Conservation (phyloP, 2,113 vertebrate species). For the Chascanopsetta lugubris region DNA sequence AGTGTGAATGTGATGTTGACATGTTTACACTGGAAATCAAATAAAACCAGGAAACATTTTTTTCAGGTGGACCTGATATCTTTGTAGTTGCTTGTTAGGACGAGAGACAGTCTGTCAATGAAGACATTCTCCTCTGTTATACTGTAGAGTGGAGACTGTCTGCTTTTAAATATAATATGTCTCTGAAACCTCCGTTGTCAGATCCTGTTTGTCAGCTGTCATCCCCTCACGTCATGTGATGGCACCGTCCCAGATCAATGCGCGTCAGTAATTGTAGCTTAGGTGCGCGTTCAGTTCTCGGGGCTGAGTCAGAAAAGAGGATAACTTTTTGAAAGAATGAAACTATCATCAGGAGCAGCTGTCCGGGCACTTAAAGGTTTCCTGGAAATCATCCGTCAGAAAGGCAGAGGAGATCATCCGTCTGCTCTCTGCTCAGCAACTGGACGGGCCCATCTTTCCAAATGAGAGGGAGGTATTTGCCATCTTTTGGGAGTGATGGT, state of each 20-base stretch:
- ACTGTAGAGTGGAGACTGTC: slow-evolving; percentile 16
- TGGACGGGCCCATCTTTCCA: slow-evolving; percentile 37
- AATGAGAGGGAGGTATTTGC: slow-evolving; percentile 58
- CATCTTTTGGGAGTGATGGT: slow-evolving; percentile 62
- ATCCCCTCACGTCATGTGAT: slow-evolving; percentile 39
- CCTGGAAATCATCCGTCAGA: slow-evolving; percentile 57
- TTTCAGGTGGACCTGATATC: no score
- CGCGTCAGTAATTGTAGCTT: slow-evolving; percentile 32
- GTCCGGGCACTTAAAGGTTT: slow-evolving; percentile 47
- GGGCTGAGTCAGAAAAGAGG: slow-evolving; percentile 19
- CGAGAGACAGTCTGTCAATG: slow-evolving; percentile 22
- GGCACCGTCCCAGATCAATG: slow-evolving; percentile 36
- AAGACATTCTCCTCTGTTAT: slow-evolving; percentile 39
- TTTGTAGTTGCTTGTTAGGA: slow-evolving; percentile 25
- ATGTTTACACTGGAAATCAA: no score
- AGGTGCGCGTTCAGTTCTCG: slow-evolving; percentile 29
- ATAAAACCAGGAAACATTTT: no score
- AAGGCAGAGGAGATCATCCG: slow-evolving; percentile 41
- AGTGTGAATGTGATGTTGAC: no score
- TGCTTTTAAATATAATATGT: slow-evolving; percentile 39
- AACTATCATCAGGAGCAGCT: slow-evolving; percentile 51
- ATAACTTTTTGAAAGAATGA: slow-evolving; percentile 19
- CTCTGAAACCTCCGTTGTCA: slow-evolving; percentile 41
- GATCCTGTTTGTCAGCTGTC: slow-evolving; percentile 52
- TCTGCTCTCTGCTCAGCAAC: slow-evolving; percentile 45